Conservation (phyloP, 2,888 invertebrate genomes). For the Tenthredo mesomela region DNA sequence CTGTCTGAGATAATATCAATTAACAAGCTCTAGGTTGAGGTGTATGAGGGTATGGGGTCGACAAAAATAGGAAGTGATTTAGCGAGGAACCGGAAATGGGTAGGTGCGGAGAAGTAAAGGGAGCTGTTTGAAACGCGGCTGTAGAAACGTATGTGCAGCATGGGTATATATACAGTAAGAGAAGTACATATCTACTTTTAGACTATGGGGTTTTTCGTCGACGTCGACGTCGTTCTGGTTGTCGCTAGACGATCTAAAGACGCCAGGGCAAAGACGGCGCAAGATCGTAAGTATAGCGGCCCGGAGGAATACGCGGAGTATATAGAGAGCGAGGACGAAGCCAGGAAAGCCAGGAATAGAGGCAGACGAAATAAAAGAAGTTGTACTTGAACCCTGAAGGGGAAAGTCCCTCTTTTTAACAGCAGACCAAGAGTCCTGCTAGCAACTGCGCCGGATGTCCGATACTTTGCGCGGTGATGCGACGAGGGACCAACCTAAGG, state of each 20-base stretch:
- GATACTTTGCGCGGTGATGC: constrained; percentile 29
- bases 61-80: constrained; percentile 50
- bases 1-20: constrained; percentile 50
- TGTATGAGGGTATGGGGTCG: not conserved
- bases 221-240: not conserved
- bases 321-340: not conserved
- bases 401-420: constrained; percentile 17
- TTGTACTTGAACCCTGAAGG: constrained; percentile 1
- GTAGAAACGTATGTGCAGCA: not conserved
- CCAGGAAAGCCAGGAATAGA: constrained; percentile 37
- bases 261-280: not conserved
- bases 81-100: constrained; percentile 49
- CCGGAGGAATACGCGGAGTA: not conserved
- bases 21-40: constrained; percentile 15
- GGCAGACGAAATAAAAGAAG: constrained; percentile 48
- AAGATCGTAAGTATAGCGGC: not conserved
- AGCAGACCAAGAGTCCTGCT: constrained; percentile 28
- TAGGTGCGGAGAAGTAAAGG: not conserved
- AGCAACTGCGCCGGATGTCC: constrained; percentile 45
- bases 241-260: not conserved
- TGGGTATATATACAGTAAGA: not conserved
- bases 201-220: not conserved
- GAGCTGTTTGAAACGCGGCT: not conserved
- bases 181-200: constrained; percentile 34
- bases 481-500: not conserved